phyloP scores from a whole-genome alignment of 1,140 invertebrate genomes.

The Delia radicum region DNA sequence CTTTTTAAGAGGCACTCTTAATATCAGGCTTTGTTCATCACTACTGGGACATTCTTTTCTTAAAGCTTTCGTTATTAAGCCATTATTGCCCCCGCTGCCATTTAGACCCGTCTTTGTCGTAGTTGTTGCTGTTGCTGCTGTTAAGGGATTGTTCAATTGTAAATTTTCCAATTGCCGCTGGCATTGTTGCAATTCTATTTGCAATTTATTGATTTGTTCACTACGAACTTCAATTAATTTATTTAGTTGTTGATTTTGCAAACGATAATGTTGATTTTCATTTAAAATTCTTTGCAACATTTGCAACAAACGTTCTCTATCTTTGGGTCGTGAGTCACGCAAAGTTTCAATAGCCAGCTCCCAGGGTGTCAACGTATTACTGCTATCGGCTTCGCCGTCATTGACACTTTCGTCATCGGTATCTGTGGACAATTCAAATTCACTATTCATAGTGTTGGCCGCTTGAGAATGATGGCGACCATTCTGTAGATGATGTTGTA shows the following conservation, averaged over 20 bases:
- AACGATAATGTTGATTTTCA: conserved; percentile 51
- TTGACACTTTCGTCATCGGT: conserved; percentile 60
- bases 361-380: conserved; percentile 48
- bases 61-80: conserved; percentile 6
- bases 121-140: conserved; percentile 1
- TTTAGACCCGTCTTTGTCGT: no score
- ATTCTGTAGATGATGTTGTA: conserved; percentile 22
- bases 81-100: neutral
- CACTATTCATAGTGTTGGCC: conserved; percentile 55
- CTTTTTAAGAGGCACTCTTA: neutral
- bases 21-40: neutral
- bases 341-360: conserved; percentile 49
- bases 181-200: conserved; percentile 44
- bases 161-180: conserved; percentile 39
- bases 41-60: no score
- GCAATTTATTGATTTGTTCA: conserved; percentile 45
- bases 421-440: conserved; percentile 66
- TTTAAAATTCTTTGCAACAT: conserved; percentile 46
- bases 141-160: conserved; percentile 17
- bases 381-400: conserved; percentile 55
- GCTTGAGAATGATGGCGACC: conserved; percentile 28
- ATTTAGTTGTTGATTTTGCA: conserved; percentile 42
- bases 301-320: conserved; percentile 43
- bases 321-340: conserved; percentile 42
- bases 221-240: conserved; percentile 46